Base-by-base conservation (phyloP, 2,888 invertebrate genomes). In the Branchipolynoe longqiensis region DNA sequence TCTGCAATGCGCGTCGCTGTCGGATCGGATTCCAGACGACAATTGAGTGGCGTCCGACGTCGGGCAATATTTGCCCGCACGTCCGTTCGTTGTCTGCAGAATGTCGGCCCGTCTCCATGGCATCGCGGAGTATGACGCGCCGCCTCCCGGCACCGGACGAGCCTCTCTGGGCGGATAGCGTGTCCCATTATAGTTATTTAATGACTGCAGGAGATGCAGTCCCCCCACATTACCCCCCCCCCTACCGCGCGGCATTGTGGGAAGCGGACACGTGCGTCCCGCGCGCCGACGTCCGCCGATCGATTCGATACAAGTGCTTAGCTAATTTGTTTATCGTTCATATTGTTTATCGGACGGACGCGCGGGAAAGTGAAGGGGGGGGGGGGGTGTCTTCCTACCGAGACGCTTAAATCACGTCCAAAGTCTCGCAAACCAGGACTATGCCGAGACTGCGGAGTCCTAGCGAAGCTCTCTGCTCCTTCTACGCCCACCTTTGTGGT, bases 261-360 rank as follows among this genome's bases (percentile, higher is more conserved):
- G 78, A 78, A 78, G 18, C 41, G 14, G 54, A 78, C 78, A 78
- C 78, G 78, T 78, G 78, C 78, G n/a, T 48, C 1, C n/a, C 62
- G 28, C 3, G 62, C 28, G 28, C 62, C 62, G 62, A 31, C 62
- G 62, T 28, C 73, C 73, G 73, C 38, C 40, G 54, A 78, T 78
- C 78, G 78, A 78, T 78, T 78, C 78, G 78, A 78, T 78, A 78
- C 78, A 78, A 78, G 78, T 78, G 78, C 78, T 78, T 41, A 48
- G 78, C 78, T 78, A 78, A 78, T 78, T 78, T 78, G 78, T 78
- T 78, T 78, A 78, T 78, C 78, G 78, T 78, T 78, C 78, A 48
- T 31, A 22, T 28, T 78, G 78, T 78, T 48, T 78, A 78, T 78
- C 31, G 78, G 78, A 31, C 48, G 41, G 28, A 48, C 1, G 25